These are phyloP conservation scores for Heterodera carotae DNA, from an alignment of 1,140 invertebrate genomes.

Conservation along the genomic window DNA sequence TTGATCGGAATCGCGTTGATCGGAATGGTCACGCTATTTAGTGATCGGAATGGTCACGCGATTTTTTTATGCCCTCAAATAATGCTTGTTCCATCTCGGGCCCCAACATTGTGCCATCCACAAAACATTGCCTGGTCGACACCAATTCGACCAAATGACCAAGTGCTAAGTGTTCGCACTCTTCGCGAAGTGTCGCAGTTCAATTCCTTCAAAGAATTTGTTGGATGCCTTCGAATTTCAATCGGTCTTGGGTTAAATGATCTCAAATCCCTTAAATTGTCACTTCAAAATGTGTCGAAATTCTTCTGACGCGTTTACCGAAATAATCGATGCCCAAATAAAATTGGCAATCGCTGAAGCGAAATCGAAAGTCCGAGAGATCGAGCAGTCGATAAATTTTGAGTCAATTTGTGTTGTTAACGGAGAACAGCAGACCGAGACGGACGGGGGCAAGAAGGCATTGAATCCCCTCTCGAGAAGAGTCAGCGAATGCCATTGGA, in stretches of 20 bases:
- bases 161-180: constrained; percentile 16
- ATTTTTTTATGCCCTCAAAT: neutral
- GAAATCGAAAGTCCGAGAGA: constrained; percentile 37
- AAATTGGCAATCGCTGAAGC: constrained; percentile 23
- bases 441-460: neutral
- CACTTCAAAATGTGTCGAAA: constrained; percentile 34
- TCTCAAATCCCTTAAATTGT: neutral
- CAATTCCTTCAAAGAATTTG: constrained; percentile 1
- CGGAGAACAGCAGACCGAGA: neutral
- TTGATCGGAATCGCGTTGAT: neutral
- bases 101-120: neutral
- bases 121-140: neutral
- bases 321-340: constrained; percentile 37
- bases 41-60: no score
- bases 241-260: constrained; percentile 12
- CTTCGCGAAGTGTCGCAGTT: constrained; percentile 1
- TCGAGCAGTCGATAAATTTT: constrained; percentile 36
- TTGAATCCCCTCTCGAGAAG: neutral
- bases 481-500: neutral
- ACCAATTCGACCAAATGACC: constrained; percentile 13
- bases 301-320: constrained; percentile 35
- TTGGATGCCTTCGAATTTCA: no score
- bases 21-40: neutral
- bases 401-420: constrained; percentile 24
- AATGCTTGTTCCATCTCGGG: neutral